phyloP scores from a whole-genome alignment of 1,140 invertebrate species.

The Samia ricini region DNA sequence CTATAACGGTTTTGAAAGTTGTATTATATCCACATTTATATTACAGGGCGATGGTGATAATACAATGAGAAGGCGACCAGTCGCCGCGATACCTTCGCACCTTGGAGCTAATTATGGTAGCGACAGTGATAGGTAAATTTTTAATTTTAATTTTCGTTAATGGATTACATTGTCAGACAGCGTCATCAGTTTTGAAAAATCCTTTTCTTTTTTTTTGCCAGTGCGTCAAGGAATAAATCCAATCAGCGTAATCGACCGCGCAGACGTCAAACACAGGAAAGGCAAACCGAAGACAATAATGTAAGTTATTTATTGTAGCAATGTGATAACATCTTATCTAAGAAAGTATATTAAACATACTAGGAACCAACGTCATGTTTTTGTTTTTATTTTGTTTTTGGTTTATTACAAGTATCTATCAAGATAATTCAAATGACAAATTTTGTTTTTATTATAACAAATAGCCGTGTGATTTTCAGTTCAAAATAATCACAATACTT shows the following conservation, averaged over 20 bases:
- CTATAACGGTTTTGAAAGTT: no score
- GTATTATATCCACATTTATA: not conserved
- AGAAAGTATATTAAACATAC: no score
- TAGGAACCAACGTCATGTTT: no score
- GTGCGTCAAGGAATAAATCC: slow-evolving; percentile 61
- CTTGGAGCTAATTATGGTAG: slow-evolving; percentile 52
- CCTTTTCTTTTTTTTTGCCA: slow-evolving; percentile 14
- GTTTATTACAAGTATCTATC: no score
- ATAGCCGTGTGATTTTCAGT: no score
- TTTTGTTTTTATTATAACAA: no score
- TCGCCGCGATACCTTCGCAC: slow-evolving; percentile 42
- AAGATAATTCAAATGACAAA: no score
- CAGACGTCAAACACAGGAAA: slow-evolving; percentile 54
- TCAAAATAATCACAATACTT: no score
- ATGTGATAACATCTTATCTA: no score
- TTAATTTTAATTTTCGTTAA: not conserved
- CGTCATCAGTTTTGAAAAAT: not conserved
- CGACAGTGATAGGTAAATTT: slow-evolving; percentile 58
- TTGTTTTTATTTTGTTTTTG: no score
- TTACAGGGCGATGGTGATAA: slow-evolving; percentile 53
- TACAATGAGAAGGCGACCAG: slow-evolving; percentile 34
- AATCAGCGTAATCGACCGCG: slow-evolving; percentile 59
- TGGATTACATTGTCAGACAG: not conserved
- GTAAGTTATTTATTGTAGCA: slow-evolving; percentile 34
- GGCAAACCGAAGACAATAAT: slow-evolving; percentile 50